These are phyloP conservation scores for Anastrepha ludens DNA, from an alignment of 1,140 invertebrate genomes.

Conservation along the genomic window DNA sequence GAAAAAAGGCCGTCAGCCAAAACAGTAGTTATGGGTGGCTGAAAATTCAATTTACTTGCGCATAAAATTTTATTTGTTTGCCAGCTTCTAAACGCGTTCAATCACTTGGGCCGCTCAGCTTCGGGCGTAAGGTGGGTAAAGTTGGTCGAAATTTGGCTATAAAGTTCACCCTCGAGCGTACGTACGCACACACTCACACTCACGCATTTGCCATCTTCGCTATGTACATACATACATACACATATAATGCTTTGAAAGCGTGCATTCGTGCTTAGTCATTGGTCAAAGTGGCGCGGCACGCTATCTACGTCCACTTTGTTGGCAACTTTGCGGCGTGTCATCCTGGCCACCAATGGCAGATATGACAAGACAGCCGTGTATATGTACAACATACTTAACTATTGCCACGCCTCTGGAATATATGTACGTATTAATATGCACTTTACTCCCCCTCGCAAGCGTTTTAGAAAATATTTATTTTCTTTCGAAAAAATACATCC, in stretches of 20 bases:
- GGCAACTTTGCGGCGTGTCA: background rate
- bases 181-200: background rate
- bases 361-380: background rate
- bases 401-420: slow-evolving; percentile 23
- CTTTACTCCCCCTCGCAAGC: background rate
- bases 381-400: background rate
- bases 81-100: slow-evolving; percentile 5
- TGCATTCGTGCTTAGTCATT: slow-evolving; percentile 22
- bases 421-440: background rate
- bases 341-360: slow-evolving; percentile 12
- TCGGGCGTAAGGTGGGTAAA: background rate
- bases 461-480: background rate
- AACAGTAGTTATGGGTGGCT: slow-evolving; percentile 36
- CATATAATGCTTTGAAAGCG: background rate
- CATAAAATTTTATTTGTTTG: slow-evolving; percentile 48
- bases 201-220: background rate
- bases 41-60: slow-evolving; percentile 28
- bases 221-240: background rate
- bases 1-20: background rate
- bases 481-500: background rate
- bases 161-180: background rate
- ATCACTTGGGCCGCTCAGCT: background rate
- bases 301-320: background rate
- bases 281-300: slow-evolving; percentile 25
- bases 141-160: background rate